Conservation (phyloP, 1,140 invertebrate genomes). For the Hirudo medicinalis region DNA sequence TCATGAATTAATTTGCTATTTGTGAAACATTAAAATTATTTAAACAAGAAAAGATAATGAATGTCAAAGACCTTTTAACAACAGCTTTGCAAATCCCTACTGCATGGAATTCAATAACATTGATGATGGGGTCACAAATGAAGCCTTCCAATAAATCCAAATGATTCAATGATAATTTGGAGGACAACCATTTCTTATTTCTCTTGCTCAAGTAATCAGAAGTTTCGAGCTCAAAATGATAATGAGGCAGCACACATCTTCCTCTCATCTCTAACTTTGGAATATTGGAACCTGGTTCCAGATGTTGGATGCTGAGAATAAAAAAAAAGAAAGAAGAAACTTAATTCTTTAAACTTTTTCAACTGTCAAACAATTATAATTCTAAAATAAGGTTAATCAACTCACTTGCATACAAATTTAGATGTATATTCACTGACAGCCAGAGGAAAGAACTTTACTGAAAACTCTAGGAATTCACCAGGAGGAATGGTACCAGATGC, state of each 20-base stretch:
- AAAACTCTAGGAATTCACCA: slow-evolving; percentile 33
- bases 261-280: slow-evolving; percentile 36
- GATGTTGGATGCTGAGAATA: slow-evolving; percentile 33
- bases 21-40: not conserved
- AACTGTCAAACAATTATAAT: not conserved
- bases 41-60: not conserved
- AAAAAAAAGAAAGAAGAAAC: not conserved
- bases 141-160: slow-evolving; percentile 26
- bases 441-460: slow-evolving; percentile 40
- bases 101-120: slow-evolving; percentile 39
- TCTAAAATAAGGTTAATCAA: not conserved
- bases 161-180: slow-evolving; percentile 20
- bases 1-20: slow-evolving; percentile 16
- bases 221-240: slow-evolving; percentile 41
- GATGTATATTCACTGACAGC: slow-evolving; percentile 35
- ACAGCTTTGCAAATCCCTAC: slow-evolving; percentile 31
- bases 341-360: not conserved
- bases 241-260: slow-evolving; percentile 39
- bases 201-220: slow-evolving; percentile 39
- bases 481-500: slow-evolving; percentile 33
- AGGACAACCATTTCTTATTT: slow-evolving; percentile 36
- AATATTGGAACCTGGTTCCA: slow-evolving; percentile 32
- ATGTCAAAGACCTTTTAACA: not conserved
- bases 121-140: slow-evolving; percentile 37
- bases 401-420: not conserved